Conservation (phyloP, 2,888 invertebrate genomes). For the Mactromeris polynyma region DNA sequence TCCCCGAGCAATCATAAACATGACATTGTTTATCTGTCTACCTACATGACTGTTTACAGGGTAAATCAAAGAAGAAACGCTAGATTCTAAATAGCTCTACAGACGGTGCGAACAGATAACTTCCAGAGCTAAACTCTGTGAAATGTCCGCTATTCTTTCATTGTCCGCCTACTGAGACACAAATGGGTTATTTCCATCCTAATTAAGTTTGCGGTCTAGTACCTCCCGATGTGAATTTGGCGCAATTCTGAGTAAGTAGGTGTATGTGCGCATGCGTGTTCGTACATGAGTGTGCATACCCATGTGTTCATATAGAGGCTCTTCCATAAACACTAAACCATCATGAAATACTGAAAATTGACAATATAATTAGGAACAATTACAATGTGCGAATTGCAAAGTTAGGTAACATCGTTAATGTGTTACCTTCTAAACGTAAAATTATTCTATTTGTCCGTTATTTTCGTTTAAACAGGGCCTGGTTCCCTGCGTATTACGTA, state of each 20-base stretch:
- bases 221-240: not conserved
- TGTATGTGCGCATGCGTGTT: not conserved
- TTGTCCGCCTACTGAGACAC: not conserved
- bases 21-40: slow-evolving; percentile 40
- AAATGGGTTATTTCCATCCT: not conserved
- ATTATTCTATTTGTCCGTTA: too few relatives aligned
- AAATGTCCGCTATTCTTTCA: not conserved
- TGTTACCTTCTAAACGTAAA: too few relatives aligned
- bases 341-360: too few relatives aligned
- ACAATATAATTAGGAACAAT: too few relatives aligned
- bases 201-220: not conserved
- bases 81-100: slow-evolving; percentile 39
- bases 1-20: slow-evolving; percentile 35
- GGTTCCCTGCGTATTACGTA: too few relatives aligned
- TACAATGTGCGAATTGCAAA: too few relatives aligned
- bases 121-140: slow-evolving; percentile 9
- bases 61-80: slow-evolving; percentile 37
- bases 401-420: too few relatives aligned
- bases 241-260: not conserved
- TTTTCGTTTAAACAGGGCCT: too few relatives aligned
- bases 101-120: slow-evolving; percentile 34
- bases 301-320: not conserved
- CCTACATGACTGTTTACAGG: slow-evolving; percentile 44
- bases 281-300: not conserved
- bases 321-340: not conserved